Evolutionary conservation across 2,888 invertebrate species (phyloP).

Genomic region (Troides oblongomaculatus): DNA sequence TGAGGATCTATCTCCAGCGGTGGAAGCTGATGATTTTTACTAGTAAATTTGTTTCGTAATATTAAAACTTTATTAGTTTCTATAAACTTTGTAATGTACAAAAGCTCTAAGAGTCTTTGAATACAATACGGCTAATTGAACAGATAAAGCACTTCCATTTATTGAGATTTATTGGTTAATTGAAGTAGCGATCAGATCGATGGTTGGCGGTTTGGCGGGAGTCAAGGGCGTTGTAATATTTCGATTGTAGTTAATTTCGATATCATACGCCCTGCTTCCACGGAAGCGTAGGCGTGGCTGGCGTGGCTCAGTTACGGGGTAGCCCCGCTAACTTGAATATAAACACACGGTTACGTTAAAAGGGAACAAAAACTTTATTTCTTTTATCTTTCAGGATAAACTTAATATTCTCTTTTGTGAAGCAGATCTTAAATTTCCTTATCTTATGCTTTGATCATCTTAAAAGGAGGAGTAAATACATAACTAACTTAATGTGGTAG

Average conservation of each 20-base stretch:
- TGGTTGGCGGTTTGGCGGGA: background rate
- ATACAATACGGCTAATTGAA: background rate
- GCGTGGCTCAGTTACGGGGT: slow-evolving; percentile 30
- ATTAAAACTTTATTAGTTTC: too few species aligned
- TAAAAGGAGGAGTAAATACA: too few species aligned
- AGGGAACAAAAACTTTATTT: background rate
- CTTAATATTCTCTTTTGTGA: background rate
- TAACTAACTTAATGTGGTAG: too few species aligned
- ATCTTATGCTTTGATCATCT: background rate
- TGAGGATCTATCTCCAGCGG: too few species aligned
- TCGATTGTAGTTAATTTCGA: slow-evolving; percentile 18
- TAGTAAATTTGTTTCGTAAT: too few species aligned
- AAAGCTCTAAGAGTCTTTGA: background rate
- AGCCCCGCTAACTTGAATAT: slow-evolving; percentile 4
- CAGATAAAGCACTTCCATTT: background rate
- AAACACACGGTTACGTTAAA: background rate
- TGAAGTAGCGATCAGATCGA: slow-evolving; percentile 4
- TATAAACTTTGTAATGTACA: too few species aligned
- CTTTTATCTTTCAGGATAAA: background rate
- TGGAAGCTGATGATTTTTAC: too few species aligned
- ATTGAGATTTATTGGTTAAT: slow-evolving; percentile 14
- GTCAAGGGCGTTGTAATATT: slow-evolving; percentile 24
- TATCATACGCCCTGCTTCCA: slow-evolving; percentile 17
- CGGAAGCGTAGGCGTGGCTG: slow-evolving; percentile 38
- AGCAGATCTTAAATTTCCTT: background rate